Evolutionary conservation across 2,113 vertebrate species (phyloP).

Genomic region (Numida meleagris): DNA sequence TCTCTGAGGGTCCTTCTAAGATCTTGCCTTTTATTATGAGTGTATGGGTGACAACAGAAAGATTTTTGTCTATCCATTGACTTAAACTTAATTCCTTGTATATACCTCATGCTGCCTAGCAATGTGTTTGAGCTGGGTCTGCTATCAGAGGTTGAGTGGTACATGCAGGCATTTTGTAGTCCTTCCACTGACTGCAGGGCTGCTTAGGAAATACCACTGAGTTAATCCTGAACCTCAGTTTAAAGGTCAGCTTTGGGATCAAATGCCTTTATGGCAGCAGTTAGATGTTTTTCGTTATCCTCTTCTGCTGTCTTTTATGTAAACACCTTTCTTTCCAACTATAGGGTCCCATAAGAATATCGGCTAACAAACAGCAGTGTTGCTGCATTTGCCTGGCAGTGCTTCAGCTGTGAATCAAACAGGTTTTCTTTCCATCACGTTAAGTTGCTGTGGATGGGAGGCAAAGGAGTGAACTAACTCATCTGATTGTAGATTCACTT

Average conservation of each 20-base stretch:
- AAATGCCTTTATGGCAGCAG: not conserved
- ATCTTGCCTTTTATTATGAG: not conserved
- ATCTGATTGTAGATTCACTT: not conserved
- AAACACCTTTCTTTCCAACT: not conserved
- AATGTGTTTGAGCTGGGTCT: not conserved
- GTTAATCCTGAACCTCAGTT: not conserved
- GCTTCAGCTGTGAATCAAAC: not conserved
- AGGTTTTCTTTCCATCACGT: not conserved
- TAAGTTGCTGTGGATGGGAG: not conserved
- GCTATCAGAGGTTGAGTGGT: not conserved
- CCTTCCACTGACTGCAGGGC: not conserved
- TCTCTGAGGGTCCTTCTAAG: not conserved
- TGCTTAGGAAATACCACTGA: not conserved
- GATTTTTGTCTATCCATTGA: not conserved
- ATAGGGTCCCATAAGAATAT: not conserved
- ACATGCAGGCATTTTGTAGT: not conserved
- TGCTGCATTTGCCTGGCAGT: not conserved
- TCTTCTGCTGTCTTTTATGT: not conserved
- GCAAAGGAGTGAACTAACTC: not conserved
- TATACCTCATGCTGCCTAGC: not conserved
- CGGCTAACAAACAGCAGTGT: not conserved
- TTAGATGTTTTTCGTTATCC: not conserved
- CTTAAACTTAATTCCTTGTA: not conserved
- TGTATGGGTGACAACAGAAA: not conserved
- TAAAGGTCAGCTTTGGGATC: not conserved